Evolutionary conservation across 1,140 invertebrate species (phyloP).

Genomic region (Drosophila bocqueti): DNA sequence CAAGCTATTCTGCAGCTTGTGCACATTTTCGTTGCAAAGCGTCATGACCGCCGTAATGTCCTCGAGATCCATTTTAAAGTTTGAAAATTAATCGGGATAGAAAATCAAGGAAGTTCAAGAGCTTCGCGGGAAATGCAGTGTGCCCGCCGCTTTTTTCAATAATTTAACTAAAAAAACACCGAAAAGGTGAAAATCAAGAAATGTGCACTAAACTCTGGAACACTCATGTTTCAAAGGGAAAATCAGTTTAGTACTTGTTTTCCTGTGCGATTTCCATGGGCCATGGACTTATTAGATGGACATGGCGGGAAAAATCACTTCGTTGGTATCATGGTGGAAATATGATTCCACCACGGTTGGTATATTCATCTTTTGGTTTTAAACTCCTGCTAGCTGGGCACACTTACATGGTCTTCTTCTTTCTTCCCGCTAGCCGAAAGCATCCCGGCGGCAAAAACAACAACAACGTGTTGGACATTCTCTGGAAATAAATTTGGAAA

Average conservation of each 20-base stretch:
- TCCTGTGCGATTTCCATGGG: background rate
- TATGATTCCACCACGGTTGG: too few relatives aligned
- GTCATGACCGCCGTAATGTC: slow-evolving; percentile 30
- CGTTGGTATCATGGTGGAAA: too few relatives aligned
- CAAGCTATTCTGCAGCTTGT: slow-evolving; percentile 45
- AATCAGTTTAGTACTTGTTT: background rate
- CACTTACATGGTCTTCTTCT: background rate
- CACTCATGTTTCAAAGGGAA: background rate
- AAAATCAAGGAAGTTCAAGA: background rate
- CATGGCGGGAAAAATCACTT: too few relatives aligned
- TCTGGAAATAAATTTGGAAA: background rate
- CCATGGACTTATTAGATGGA: background rate
- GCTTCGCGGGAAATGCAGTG: slow-evolving; percentile 15
- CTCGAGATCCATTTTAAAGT: slow-evolving; percentile 31
- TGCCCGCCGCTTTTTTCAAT: background rate
- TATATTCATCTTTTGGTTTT: too few relatives aligned
- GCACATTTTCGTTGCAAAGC: slow-evolving; percentile 44
- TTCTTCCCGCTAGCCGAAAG: slow-evolving; percentile 9
- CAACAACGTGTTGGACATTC: slow-evolving; percentile 6
- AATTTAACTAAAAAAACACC: background rate
- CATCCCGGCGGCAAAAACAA: slow-evolving; percentile 9
- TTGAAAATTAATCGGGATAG: background rate
- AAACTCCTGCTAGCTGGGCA: background rate
- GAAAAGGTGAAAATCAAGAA: background rate
- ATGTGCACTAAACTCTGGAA: too few relatives aligned